phyloP scores from a whole-genome alignment of 2,888 invertebrate species.

The Amitus sp. region DNA sequence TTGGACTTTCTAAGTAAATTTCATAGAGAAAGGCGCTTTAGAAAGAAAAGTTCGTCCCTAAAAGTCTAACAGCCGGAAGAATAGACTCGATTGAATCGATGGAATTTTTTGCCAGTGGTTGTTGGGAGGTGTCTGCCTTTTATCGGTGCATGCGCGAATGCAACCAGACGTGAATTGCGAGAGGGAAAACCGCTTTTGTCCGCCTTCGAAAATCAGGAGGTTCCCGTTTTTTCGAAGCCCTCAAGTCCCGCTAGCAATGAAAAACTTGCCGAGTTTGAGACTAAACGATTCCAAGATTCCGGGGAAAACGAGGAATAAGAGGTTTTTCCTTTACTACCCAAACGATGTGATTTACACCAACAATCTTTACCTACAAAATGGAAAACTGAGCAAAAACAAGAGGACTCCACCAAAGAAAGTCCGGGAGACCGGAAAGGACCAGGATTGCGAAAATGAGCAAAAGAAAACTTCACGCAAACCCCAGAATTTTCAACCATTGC shows the following conservation, averaged over 20 bases:
- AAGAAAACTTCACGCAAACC: no score
- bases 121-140: conserved; percentile 31
- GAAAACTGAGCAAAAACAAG: background rate
- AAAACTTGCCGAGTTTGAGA: conserved; percentile 2
- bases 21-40: conserved; percentile 27
- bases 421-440: background rate
- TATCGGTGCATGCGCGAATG: conserved; percentile 31
- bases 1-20: conserved; percentile 34
- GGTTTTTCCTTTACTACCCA: background rate
- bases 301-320: background rate
- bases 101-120: conserved; percentile 32
- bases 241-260: background rate
- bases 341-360: background rate
- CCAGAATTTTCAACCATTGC: no score
- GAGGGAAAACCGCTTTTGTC: conserved; percentile 22
- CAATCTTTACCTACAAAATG: background rate
- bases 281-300: background rate
- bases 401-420: background rate
- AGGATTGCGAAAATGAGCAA: background rate
- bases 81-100: no score
- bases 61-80: no score
- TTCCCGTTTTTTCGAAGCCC: conserved; percentile 1
- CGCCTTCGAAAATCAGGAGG: conserved; percentile 9
- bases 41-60: background rate
- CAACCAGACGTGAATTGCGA: conserved; percentile 20